Evolutionary conservation across 2,113 vertebrate species (phyloP).

Genomic region (Zosterops hypoxanthus): DNA sequence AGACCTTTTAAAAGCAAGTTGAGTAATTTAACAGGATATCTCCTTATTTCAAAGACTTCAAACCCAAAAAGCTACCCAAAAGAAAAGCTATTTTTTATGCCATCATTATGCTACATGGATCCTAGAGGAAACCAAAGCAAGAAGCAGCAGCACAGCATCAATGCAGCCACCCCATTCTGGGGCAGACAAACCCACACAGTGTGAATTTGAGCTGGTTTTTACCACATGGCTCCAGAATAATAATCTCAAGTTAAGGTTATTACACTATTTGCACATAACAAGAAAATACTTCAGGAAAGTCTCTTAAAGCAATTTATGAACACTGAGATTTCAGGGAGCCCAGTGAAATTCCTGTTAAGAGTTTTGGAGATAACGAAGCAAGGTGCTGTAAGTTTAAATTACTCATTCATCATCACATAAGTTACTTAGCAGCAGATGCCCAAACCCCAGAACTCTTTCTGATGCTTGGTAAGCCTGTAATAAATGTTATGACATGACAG

Average conservation of each 20-base stretch:
- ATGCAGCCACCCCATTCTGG: background rate
- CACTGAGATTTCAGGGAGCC: background rate
- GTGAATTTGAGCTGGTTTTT: background rate
- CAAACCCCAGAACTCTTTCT: background rate
- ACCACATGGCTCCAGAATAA: background rate
- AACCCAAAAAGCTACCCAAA: background rate
- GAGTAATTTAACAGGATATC: background rate
- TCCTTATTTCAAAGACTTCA: background rate
- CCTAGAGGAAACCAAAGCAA: background rate
- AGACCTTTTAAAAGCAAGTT: background rate
- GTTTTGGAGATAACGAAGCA: conserved; percentile 14
- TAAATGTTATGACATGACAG: background rate
- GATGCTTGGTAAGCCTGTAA: background rate
- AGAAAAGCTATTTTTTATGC: background rate
- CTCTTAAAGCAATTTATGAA: background rate
- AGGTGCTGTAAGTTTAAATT: background rate
- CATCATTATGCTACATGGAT: fast-evolving
- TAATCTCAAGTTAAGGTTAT: background rate
- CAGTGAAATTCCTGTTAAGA: background rate
- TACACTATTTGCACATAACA: background rate
- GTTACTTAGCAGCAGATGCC: background rate
- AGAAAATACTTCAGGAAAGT: background rate
- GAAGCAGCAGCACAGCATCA: background rate
- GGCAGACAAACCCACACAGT: background rate
- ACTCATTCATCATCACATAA: conserved; percentile 9